A percentile compares a stretch with the other conserved stretches of the same genome.
Conservation (phyloP, 2,888 invertebrate genomes). For the Tenthredo distinguenda region DNA sequence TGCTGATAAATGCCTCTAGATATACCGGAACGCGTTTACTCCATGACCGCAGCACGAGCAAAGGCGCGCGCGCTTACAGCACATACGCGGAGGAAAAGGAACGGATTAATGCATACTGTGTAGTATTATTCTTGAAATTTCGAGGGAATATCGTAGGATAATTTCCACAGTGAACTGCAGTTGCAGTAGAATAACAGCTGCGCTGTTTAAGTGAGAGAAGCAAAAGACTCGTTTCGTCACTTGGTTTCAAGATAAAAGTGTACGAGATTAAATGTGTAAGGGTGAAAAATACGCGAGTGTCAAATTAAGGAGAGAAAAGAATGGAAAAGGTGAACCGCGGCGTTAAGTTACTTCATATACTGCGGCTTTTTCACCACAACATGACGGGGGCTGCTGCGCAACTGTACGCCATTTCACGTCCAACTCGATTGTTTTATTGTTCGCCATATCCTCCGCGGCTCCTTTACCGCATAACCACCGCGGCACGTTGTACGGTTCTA, state of each 20-base stretch:
- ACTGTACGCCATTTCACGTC: background rate
- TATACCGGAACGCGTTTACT: slow-evolving; percentile 47
- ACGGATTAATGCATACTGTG: slow-evolving; percentile 1
- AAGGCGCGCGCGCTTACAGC: background rate
- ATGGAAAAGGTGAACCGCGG: background rate
- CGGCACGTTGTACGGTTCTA: background rate
- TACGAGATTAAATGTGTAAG: background rate
- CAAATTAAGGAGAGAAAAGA: background rate
- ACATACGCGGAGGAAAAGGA: background rate
- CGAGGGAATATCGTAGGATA: too few species aligned
- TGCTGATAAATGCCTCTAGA: slow-evolving; percentile 42
- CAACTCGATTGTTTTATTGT: slow-evolving; percentile 9
- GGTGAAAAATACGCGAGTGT: background rate
- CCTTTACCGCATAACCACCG: background rate
- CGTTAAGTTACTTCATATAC: slow-evolving; percentile 1
- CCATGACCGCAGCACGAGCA: slow-evolving; percentile 5
- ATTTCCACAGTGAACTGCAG: too few species aligned
- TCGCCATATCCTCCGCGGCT: slow-evolving; percentile 11
- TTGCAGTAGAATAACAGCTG: too few species aligned
- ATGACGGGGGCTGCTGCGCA: slow-evolving; percentile 12
- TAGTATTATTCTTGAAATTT: background rate
- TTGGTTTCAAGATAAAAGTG: background rate
- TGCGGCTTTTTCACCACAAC: slow-evolving; percentile 15
- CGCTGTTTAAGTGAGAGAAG: background rate
- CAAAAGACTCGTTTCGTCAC: background rate